Base-by-base conservation (phyloP, 1,140 invertebrate genomes). In the Chrysoperla carnea region DNA sequence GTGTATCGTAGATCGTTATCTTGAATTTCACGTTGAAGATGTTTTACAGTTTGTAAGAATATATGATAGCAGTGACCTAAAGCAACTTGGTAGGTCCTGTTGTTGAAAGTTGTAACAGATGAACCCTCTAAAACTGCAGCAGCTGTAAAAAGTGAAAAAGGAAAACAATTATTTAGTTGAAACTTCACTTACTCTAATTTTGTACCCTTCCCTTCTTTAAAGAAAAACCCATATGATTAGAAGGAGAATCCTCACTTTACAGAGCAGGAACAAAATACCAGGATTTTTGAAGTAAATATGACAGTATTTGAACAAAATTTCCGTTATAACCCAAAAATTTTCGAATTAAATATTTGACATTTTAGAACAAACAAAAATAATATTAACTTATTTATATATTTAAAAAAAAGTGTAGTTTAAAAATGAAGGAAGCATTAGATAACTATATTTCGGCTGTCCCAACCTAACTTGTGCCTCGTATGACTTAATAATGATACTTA, bases 41-140 rank as follows among this genome's bases (percentile, higher is more conserved):
- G 17, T 23, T 23, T 23, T 23, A 23, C 17, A 23, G 17, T 23
- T 23, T 68, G 68, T 55, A 77, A 56, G 29, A 72, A 60, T 0
- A 78, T 68, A 44, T 78, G 69, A 71, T 73, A 78, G 40, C 67
- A 69, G 12, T 67, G 56, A 14, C 64, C 64, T 6, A 78, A 44
- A 9, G 59, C 50, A 40, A 73, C 54, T 4, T 68, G 57, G 49
- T 73, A 78, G 11, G 58, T 61, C 9, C 57, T 63, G 47, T 71
- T 67, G 51, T 75, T 73, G 59, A 80, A 81, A 0, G 76, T 80
- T 44, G 59, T 66, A 9, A 67, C 63, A 33, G 55, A 52, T 8
- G 54, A 59, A 3, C 60, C 55, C 46, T 79, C 76, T 36, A 81
- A 49, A n/a, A 62, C 54, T 50, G 78, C 82, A 36, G 52, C 59